Evolutionary conservation across 2,113 vertebrate genomes (phyloP).

Genomic region (Crotalus viridis): DNA sequence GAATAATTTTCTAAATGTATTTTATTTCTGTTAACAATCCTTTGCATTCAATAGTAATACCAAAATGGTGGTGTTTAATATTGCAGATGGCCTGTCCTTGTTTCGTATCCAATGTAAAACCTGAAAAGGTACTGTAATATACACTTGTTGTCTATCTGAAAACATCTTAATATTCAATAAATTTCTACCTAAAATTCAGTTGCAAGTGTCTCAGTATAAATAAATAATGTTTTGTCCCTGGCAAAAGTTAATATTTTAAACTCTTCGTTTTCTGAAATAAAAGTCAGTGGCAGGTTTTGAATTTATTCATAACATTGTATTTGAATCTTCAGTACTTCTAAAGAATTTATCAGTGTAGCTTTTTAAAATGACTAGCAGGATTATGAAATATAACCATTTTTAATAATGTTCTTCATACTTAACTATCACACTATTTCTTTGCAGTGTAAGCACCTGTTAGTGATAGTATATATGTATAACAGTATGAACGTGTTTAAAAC

Average conservation of each 20-base stretch:
- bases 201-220: background rate
- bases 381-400: background rate
- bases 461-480: background rate
- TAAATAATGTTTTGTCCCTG: background rate
- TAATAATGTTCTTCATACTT: background rate
- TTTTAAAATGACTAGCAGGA: background rate
- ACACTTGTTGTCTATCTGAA: conserved; percentile 1
- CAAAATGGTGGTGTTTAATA: conserved; percentile 31
- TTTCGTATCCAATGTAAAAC: conserved; percentile 35
- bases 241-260: background rate
- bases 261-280: background rate
- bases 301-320: background rate
- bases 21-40: conserved; percentile 10
- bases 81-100: conserved; percentile 33
- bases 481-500: background rate
- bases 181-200: background rate
- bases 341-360: background rate
- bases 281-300: background rate
- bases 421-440: background rate
- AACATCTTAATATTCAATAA: background rate
- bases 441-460: background rate
- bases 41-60: conserved; percentile 12
- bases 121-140: conserved; percentile 32
- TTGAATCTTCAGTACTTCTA: background rate
- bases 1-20: background rate